phyloP scores from a whole-genome alignment of 2,797 vertebrate species.

The Trematomus bernacchii region DNA sequence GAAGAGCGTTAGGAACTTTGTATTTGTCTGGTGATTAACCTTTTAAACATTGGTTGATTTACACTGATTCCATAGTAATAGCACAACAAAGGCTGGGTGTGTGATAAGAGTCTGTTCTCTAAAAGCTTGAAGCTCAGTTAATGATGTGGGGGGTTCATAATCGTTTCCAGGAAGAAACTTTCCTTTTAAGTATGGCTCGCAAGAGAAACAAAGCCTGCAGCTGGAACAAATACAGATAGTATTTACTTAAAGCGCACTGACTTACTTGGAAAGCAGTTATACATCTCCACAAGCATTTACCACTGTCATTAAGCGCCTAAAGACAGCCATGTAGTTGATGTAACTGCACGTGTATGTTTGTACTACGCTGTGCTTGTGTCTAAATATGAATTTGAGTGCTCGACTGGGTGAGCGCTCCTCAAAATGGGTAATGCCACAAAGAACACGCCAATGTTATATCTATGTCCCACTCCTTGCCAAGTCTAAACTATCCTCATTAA shows the following conservation, averaged over 20 bases:
- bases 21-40: slow-evolving; percentile 20
- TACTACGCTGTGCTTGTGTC: slow-evolving; percentile 1
- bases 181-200: slow-evolving; percentile 27
- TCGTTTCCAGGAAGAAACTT: slow-evolving; percentile 26
- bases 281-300: slow-evolving; percentile 25
- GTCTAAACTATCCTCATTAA: slow-evolving; percentile 80
- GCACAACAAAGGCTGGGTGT: slow-evolving; percentile 7
- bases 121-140: slow-evolving; percentile 37
- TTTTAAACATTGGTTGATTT: slow-evolving; percentile 14
- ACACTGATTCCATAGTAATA: slow-evolving; percentile 26
- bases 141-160: slow-evolving; percentile 7
- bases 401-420: slow-evolving; percentile 33
- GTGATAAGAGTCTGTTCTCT: slow-evolving; percentile 35
- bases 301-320: slow-evolving; percentile 22
- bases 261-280: slow-evolving; percentile 21
- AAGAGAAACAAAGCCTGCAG: slow-evolving; percentile 39
- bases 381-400: slow-evolving; percentile 39
- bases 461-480: slow-evolving; percentile 66
- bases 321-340: slow-evolving; percentile 30
- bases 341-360: neutral
- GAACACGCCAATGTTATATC: slow-evolving; percentile 70
- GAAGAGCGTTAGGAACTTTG: slow-evolving; percentile 27
- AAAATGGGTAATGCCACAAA: slow-evolving; percentile 71
- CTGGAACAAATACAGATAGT: slow-evolving; percentile 38
- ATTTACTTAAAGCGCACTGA: slow-evolving; percentile 52